phyloP scores from a whole-genome alignment of 1,140 invertebrate species.

The Tyrophagus putrescentiae region DNA sequence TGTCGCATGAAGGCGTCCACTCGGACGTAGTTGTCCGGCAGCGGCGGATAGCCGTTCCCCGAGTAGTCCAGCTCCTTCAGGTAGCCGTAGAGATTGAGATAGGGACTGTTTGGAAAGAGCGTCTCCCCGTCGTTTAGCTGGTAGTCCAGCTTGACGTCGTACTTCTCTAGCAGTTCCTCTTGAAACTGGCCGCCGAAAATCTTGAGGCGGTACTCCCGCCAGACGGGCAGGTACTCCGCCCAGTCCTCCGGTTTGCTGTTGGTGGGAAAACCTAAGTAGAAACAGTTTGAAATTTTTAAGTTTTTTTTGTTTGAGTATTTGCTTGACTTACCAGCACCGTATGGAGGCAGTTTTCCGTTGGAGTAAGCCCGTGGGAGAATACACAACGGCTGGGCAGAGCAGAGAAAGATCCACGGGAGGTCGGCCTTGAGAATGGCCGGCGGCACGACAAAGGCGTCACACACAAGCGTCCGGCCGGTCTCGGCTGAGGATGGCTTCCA shows the following conservation, averaged over 20 bases:
- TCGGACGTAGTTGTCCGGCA: slow-evolving; percentile 6
- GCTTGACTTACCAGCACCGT: not conserved
- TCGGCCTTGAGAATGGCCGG: too few relatives aligned
- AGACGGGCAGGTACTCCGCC: not conserved
- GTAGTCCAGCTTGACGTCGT: not conserved
- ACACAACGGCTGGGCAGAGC: too few relatives aligned
- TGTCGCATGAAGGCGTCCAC: not conserved
- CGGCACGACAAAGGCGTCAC: too few relatives aligned
- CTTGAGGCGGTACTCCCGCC: not conserved
- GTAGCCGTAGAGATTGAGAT: slow-evolving; percentile 8
- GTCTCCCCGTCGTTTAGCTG: not conserved
- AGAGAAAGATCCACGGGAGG: too few relatives aligned
- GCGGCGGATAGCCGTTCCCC: not conserved
- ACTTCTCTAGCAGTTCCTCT: not conserved
- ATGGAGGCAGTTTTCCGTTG: not conserved
- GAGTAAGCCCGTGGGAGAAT: not conserved
- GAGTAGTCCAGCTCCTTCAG: slow-evolving; percentile 12
- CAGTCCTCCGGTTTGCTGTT: not conserved
- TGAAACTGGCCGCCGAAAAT: not conserved
- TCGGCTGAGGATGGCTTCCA: too few relatives aligned
- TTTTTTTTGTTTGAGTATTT: not conserved
- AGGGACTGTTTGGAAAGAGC: not conserved
- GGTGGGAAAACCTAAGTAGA: not conserved
- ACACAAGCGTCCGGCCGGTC: too few relatives aligned
- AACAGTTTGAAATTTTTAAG: not conserved